A percentile compares a stretch with the other conserved stretches of the same genome.
These are phyloP conservation scores for Takifugu rubripes DNA, from an alignment of 2,797 vertebrate genomes.

Conservation along the genomic window DNA sequence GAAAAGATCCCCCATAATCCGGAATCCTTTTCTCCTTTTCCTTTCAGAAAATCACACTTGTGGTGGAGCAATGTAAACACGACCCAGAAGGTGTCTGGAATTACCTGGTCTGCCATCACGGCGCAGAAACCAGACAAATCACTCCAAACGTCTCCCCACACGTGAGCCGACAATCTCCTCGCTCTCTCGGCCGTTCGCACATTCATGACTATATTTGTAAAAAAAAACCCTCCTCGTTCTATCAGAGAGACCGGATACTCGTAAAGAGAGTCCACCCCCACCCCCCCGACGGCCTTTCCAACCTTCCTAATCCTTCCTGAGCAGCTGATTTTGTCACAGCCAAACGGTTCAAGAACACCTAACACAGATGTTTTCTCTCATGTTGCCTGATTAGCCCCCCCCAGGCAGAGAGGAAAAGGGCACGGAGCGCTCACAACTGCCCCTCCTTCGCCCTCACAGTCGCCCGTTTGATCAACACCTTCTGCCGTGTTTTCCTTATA, in stretches of 20 bases:
- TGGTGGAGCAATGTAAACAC: too few species aligned
- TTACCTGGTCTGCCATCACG: too few species aligned
- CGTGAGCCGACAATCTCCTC: neutral
- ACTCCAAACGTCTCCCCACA: too few species aligned
- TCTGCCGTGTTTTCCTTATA: too few species aligned
- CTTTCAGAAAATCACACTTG: too few species aligned
- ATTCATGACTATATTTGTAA: neutral
- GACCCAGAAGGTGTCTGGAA: too few species aligned
- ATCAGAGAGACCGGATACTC: neutral
- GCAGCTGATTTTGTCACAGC: conserved; percentile 6
- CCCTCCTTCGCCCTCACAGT: conserved; percentile 8
- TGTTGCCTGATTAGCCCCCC: conserved; percentile 23
- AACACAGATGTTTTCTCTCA: conserved; percentile 29
- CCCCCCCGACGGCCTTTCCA: neutral
- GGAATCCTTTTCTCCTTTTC: too few species aligned
- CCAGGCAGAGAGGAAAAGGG: conserved; percentile 15
- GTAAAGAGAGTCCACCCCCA: neutral
- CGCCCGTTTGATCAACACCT: too few species aligned
- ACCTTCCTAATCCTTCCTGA: conserved; percentile 1
- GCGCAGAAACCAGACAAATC: too few species aligned
- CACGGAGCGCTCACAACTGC: conserved; percentile 15
- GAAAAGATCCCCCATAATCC: too few species aligned
- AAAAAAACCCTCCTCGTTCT: neutral
- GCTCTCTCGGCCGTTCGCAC: neutral
- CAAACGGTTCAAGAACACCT: conserved; percentile 9